These are phyloP conservation scores for Crotalus helleri DNA, from an alignment of 2,113 vertebrate species.

Conservation along the genomic window DNA sequence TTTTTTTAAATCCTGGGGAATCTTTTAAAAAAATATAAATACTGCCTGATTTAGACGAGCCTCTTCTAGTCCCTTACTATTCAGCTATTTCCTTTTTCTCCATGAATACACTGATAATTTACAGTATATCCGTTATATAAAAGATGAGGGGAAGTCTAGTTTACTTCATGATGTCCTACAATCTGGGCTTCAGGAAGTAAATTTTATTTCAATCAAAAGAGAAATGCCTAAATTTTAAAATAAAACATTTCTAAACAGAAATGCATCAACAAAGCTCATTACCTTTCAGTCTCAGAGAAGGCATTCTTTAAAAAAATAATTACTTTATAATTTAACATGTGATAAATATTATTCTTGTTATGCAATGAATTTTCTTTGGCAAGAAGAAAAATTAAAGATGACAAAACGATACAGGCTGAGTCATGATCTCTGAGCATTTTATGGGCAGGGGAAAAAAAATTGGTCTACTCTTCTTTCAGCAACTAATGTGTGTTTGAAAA, in stretches of 20 bases:
- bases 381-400: constrained; percentile 1
- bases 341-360: constrained; percentile 19
- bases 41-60: neutral
- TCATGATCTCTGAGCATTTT: constrained; percentile 10
- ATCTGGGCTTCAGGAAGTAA: neutral
- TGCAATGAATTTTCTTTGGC: constrained; percentile 31
- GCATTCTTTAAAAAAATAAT: neutral
- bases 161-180: neutral
- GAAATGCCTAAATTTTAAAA: neutral
- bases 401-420: constrained; percentile 9
- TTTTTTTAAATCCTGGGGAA: too few relatives aligned
- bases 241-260: neutral
- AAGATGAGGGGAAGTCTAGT: neutral
- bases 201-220: neutral
- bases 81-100: neutral
- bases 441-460: neutral
- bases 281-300: neutral
- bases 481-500: neutral
- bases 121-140: neutral
- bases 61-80: neutral
- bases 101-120: neutral
- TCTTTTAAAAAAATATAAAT: neutral
- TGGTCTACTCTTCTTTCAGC: constrained; percentile 14
- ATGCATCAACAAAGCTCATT: neutral
- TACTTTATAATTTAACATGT: constrained; percentile 19